Base-by-base conservation (phyloP, 2,888 invertebrate species). In the Scaptomyza polygonia region DNA sequence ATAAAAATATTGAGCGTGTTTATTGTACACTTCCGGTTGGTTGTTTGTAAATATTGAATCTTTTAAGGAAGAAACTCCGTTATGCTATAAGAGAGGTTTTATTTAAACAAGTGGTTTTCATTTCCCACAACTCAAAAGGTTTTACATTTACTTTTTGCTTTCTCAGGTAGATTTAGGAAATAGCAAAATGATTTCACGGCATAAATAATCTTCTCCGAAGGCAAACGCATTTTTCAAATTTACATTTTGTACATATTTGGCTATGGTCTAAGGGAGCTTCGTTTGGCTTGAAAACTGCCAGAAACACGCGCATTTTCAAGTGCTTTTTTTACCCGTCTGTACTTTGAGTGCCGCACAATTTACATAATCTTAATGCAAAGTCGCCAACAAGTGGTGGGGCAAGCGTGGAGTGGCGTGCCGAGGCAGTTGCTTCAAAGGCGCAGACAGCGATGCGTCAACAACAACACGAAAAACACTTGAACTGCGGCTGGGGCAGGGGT, bases 331-430 rank as follows among this genome's bases (percentile, higher is more conserved):
- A n/a, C 21, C 21, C 34, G 32, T 21, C 49, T 49, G 49, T 36
- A 25, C 25, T 14, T 34, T 53, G 66, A 61, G 65, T 67, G 64
- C 65, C 58, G 39, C 59, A 9, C 47, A 65, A 86, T 85, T 88
- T 86, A 67, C 88, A 88, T 85, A 85, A 85, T 88, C 85, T 84
- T 88, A 88, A 88, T 88, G 85, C 79, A 75, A 79, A 39, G 39
- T 39, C 39, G 39, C 39, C 39, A 14, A 14, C 4, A 9, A 39
- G 16, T 39, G 39, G 5, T 39, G 16, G 39, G 39, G 34, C n/a
- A n/a, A n/a, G 34, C 5, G n/a, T 34, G 6, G 6, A 5, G 39
- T 14, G 27, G 34, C 5, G n/a, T 34, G 6, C 2, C n/a, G 39
- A 21, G 27, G 9, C 29, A 36, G 56, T 39, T 34, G 62, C 49